Base-by-base conservation (phyloP, 1,140 invertebrate species). In the Venustaconcha ellipsiformis region DNA sequence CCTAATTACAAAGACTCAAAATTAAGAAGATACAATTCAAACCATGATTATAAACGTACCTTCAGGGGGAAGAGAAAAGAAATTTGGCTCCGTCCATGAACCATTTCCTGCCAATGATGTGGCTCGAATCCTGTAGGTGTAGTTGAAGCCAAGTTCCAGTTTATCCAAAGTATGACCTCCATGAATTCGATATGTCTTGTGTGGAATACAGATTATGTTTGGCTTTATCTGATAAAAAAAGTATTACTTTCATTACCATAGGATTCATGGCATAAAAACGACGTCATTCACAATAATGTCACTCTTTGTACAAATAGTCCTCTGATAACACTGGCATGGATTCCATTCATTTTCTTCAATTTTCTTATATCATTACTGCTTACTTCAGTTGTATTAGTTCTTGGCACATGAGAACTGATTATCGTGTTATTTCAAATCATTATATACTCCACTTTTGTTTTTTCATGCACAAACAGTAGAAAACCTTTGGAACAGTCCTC, bases 41-140 rank as follows among this genome's bases (percentile, higher is more conserved):
- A n/a, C 0, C 59, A 62, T 14, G 23, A n/a, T n/a, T 6, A 62
- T 8, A 62, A 8, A 62, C 13, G 58, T 78, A 64, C 62, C 57
- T 66, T 26, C 58, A 57, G 57, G 48, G 30, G 71, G 74, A 15
- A 86, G 74, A 59, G 77, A 58, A 79, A 96, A 93, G 86, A 93
- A 93, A 37, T 92, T 86, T 0, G 89, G 78, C 11, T 91, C 80
- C 0, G 95, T 94, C 77, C 92, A 94, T 65, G 93, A 92, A 14
- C 96, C 95, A 67, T 92, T 91, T 12, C 94, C 94, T 26, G 94
- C 94, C 63, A 97, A 89, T 5, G 96, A 96, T 37, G 93, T 93
- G 18, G 96, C 95, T 57, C 93, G 92, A 0, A 99, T 91, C 70
- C 92, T 91, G 17, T 96, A 83, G 30, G 94, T 95, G 88, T 98